Evolutionary conservation across 2,113 vertebrate species (phyloP).

Genomic region (Oceanites oceanicus): DNA sequence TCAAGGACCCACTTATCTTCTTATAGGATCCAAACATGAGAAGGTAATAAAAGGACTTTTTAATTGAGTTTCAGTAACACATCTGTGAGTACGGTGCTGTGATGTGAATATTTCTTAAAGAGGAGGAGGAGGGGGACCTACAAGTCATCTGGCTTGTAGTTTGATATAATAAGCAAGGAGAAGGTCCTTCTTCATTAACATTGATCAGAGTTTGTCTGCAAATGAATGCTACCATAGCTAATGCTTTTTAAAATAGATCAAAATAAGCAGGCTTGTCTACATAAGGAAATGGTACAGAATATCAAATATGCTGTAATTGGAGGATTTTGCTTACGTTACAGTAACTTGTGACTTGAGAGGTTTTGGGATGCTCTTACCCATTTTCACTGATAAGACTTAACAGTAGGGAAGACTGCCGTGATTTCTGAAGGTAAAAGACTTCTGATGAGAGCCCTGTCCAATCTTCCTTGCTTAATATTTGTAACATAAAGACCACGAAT

Average conservation of each 20-base stretch:
- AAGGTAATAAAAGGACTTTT: constrained; percentile 77
- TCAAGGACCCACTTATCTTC: constrained; percentile 89
- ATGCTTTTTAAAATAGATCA: background rate
- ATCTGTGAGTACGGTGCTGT: background rate
- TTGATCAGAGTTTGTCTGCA: background rate
- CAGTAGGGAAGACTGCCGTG: background rate
- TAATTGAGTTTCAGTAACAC: background rate
- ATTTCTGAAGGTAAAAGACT: background rate
- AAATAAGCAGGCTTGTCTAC: background rate
- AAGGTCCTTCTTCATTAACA: background rate
- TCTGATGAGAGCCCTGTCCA: background rate
- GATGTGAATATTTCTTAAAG: background rate
- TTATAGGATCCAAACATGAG: constrained; percentile 88
- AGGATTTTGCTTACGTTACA: background rate
- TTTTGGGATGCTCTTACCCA: background rate
- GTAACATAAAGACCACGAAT: background rate
- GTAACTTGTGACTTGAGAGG: background rate
- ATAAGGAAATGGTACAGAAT: background rate
- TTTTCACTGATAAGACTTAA: background rate
- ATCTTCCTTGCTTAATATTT: background rate
- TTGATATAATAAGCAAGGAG: background rate
- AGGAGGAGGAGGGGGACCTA: background rate
- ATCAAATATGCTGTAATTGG: background rate
- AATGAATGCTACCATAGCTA: background rate
- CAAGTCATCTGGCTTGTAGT: background rate